Conservation (phyloP, 2,113 vertebrate genomes). For the Sminthopsis crassicaudata region DNA sequence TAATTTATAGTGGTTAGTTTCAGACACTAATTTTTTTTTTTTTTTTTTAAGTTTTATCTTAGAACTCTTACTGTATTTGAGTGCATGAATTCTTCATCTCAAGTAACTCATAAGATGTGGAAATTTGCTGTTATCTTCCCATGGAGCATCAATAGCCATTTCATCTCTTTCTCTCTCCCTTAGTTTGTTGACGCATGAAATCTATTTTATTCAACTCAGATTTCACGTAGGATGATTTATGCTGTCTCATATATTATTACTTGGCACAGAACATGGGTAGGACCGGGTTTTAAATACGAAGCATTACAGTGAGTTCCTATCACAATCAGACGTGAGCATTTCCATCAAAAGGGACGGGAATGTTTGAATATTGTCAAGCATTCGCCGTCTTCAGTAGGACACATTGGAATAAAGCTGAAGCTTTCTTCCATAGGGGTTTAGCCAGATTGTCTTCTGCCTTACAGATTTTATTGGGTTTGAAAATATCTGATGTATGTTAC, state of each 20-base stretch:
- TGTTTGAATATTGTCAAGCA: neutral
- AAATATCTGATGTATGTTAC: neutral
- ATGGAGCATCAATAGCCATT: neutral
- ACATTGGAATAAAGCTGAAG: neutral
- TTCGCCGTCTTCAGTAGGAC: neutral
- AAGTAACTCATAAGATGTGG: neutral
- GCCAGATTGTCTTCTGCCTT: neutral
- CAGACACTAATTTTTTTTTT: neutral
- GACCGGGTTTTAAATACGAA: neutral
- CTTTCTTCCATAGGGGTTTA: neutral
- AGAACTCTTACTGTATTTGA: neutral
- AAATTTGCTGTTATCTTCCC: neutral
- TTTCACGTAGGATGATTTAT: neutral
- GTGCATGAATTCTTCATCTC: neutral
- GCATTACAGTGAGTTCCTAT: neutral
- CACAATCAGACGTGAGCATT: neutral
- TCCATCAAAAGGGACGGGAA: neutral
- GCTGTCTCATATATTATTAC: neutral
- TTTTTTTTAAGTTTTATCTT: neutral
- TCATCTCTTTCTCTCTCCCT: neutral
- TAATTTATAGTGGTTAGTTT: neutral
- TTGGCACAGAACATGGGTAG: neutral
- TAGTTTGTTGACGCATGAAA: neutral
- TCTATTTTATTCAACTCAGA: neutral
- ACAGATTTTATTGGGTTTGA: slow-evolving; percentile 3